Base-by-base conservation (phyloP, 2,888 invertebrate genomes). In the Diarsia dahlii region DNA sequence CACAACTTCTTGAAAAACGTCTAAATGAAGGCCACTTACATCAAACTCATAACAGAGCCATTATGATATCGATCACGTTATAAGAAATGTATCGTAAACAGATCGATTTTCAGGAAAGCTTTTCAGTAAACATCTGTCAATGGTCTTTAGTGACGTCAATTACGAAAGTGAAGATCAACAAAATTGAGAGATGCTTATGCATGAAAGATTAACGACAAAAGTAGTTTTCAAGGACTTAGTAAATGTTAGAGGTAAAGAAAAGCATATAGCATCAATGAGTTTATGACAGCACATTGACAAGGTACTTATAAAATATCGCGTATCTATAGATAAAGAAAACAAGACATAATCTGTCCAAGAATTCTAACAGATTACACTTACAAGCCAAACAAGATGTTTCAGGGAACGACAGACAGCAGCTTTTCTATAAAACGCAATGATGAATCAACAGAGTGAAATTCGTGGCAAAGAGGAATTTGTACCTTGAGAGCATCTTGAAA, bases 61-160 rank as follows among this genome's bases (percentile, higher is more conserved):
- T 28, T 69, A n/a, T 34, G 6, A 45, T 74, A 20, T 6, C 12
- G 23, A n/a, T 12, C 10, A 45, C n/a, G 5, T 23, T 62, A 54
- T 66, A 5, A 20, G 18, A 64, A 67, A 64, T 34, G 2, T 18
- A 46, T 28, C 12, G 0, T 20, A 45, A 68, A 68, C 28, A 46
- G 58, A 76, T 74, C 0, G 13, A 39, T 63, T 65, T 60, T 66
- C 23, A 5, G 34, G 46, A 12, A 67, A 71, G 39, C 48, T 62
- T 69, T 71, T 2, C 46, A 28, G 54, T 63, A 63, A 76, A 71
- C 13, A 72, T 52, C 74, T 18, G 68, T 64, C 5, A 13, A 62
- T 71, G 62, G 60, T 20, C 5, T 5, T 58, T 81, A 77, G 79
- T 81, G 78, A 84, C 78, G 78, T 81, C 84, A 82, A 48, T 64